These are phyloP conservation scores for Thamnophis sirtalis DNA, from an alignment of 2,113 vertebrate genomes.

Conservation along the genomic window DNA sequence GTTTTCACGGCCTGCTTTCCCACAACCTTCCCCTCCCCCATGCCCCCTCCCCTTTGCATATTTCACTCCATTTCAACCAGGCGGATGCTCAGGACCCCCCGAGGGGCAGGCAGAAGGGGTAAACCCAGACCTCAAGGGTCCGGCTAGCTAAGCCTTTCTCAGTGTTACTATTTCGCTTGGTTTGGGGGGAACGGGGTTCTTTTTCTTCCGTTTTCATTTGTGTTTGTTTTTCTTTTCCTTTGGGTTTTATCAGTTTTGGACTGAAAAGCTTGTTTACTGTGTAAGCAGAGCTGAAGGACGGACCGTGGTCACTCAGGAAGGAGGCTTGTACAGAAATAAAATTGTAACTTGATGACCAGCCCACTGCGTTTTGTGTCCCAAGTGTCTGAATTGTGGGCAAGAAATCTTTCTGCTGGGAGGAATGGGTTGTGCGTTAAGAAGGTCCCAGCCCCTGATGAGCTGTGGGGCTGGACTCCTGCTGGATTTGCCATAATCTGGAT, in stretches of 20 bases:
- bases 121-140: not conserved
- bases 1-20: not conserved
- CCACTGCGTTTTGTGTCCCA: fast-evolving
- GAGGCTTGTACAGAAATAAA: conserved; percentile 71
- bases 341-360: conserved; percentile 57
- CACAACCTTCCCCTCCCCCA: too few species aligned
- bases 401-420: not conserved
- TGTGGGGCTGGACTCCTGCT: not conserved
- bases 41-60: not conserved
- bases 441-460: not conserved
- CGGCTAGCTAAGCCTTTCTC: not conserved
- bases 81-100: not conserved
- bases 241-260: not conserved
- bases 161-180: not conserved
- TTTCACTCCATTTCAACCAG: not conserved
- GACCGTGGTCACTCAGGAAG: conserved; percentile 55
- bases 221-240: not conserved
- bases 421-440: not conserved
- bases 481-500: too few species aligned
- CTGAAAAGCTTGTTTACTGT: conserved; percentile 73
- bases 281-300: conserved; percentile 70
- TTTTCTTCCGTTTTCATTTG: not conserved
- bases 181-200: not conserved
- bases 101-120: not conserved
- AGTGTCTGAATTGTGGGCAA: not conserved